Conservation (phyloP, 1,140 invertebrate genomes). For the Pseudomyrmex gracilis region DNA sequence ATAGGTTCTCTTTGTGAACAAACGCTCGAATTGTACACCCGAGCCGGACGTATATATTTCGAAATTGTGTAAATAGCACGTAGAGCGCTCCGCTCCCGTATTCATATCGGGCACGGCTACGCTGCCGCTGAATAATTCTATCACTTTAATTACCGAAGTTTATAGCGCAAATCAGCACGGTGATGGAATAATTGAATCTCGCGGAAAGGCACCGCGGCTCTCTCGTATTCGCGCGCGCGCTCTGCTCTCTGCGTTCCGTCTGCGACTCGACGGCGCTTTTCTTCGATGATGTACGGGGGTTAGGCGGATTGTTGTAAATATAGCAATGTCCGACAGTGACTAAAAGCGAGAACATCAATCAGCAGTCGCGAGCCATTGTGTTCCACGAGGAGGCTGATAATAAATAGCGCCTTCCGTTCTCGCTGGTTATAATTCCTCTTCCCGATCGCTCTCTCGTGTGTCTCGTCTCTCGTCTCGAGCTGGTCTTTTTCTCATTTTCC, state of each 20-base stretch:
- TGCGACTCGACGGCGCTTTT: slow-evolving; percentile 37
- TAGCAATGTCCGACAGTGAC: slow-evolving; percentile 47
- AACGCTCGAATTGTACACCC: slow-evolving; percentile 50
- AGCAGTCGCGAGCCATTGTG: slow-evolving; percentile 68
- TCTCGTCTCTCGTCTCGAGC: slow-evolving; percentile 17
- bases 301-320: slow-evolving; percentile 64
- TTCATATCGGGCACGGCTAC: slow-evolving; percentile 52
- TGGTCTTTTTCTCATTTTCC: slow-evolving; percentile 53
- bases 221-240: neutral
- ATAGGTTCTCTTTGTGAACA: slow-evolving; percentile 65
- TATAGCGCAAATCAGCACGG: slow-evolving; percentile 40
- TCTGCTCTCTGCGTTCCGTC: neutral
- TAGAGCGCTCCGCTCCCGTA: slow-evolving; percentile 21
- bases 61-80: slow-evolving; percentile 33
- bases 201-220: neutral
- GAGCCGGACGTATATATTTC: slow-evolving; percentile 37
- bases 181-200: slow-evolving; percentile 35
- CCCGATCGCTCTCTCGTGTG: slow-evolving; percentile 41
- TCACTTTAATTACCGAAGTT: slow-evolving; percentile 58
- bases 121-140: slow-evolving; percentile 55
- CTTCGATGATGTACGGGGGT: slow-evolving; percentile 48
- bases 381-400: slow-evolving; percentile 60
- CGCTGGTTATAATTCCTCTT: slow-evolving; percentile 68
- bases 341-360: slow-evolving; percentile 68
- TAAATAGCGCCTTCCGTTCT: slow-evolving; percentile 66